Conservation (phyloP, 2,113 vertebrate genomes). For the Cyphomyrus plagiostoma region DNA sequence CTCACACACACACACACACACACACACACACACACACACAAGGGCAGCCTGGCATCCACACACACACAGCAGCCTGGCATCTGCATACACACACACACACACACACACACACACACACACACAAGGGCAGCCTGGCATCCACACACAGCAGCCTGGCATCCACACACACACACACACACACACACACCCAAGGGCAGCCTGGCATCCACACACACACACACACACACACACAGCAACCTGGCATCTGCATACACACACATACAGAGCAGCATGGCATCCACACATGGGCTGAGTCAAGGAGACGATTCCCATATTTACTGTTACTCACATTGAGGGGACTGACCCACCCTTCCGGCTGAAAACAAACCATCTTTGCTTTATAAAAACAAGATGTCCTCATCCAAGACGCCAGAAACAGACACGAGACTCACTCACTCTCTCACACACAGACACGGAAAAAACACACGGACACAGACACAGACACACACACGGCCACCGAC, state of each 20-base stretch:
- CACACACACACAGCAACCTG: neutral
- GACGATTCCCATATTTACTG: neutral
- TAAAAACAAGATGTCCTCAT: conserved; percentile 10
- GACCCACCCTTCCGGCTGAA: neutral
- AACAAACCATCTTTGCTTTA: neutral
- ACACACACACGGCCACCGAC: neutral
- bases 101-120: neutral
- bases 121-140: neutral
- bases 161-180: neutral
- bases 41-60: neutral
- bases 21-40: neutral
- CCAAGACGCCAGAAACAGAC: neutral
- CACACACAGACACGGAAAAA: neutral
- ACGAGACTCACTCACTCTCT: neutral
- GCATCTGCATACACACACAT: neutral
- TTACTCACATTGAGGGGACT: neutral
- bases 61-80: neutral
- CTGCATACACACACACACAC: neutral
- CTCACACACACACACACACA: neutral
- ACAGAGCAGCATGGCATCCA: neutral
- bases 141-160: neutral
- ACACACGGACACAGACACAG: neutral
- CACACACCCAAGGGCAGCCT: neutral
- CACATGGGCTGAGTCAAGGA: neutral
- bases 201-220: neutral